These are phyloP conservation scores for Chlorocebus sabaeus DNA, from an alignment of 2,113 vertebrate species.

Conservation along the genomic window DNA sequence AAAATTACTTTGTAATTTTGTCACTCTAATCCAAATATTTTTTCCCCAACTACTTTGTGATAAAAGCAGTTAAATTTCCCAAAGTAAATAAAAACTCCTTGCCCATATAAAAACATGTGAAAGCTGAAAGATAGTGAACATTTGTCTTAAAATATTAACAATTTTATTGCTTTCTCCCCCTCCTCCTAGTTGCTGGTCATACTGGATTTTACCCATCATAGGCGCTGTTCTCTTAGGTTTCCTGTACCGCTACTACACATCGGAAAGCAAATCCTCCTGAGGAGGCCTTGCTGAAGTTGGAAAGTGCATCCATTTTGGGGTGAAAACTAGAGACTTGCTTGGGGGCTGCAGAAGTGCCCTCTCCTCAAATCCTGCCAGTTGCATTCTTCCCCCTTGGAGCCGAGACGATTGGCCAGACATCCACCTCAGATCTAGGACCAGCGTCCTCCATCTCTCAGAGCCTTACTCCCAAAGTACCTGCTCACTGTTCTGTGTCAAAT, in stretches of 20 bases:
- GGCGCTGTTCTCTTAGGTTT: constrained; percentile 86
- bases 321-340: constrained; percentile 46
- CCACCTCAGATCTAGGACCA: constrained; percentile 5
- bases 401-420: constrained; percentile 30
- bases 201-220: constrained; percentile 91
- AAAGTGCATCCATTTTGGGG: neutral
- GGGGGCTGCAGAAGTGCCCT: constrained; percentile 6
- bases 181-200: constrained; percentile 87
- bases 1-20: neutral
- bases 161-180: neutral
- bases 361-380: constrained; percentile 36
- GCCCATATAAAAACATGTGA: neutral
- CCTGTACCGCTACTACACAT: constrained; percentile 91
- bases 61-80: constrained; percentile 17
- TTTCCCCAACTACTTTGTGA: neutral
- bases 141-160: neutral
- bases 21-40: neutral
- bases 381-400: constrained; percentile 61
- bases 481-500: neutral
- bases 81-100: neutral
- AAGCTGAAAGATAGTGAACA: neutral
- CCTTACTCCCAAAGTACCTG: constrained; percentile 37
- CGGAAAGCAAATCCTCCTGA: constrained; percentile 90
- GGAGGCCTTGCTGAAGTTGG: constrained; percentile 40
- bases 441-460: neutral